Conservation (phyloP, 2,113 vertebrate species). For the Sapajus apella region DNA sequence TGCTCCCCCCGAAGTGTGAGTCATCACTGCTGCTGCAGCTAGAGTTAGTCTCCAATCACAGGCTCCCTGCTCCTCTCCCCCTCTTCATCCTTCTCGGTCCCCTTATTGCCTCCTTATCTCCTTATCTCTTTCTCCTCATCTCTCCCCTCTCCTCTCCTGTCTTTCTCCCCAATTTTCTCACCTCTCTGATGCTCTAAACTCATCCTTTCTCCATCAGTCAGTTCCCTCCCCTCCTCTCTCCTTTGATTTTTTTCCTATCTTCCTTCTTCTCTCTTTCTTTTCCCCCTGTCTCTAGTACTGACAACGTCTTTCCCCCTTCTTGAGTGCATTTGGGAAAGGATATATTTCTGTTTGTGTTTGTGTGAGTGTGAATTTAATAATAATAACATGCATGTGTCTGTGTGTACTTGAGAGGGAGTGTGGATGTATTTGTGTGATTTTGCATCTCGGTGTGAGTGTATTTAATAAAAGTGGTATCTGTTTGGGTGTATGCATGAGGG, state of each 20-base stretch:
- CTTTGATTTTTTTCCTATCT: not conserved
- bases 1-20: conserved; percentile 83
- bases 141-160: not conserved
- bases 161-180: not conserved
- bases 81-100: conserved; percentile 55
- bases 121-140: not conserved
- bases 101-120: conserved; percentile 68
- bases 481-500: not conserved
- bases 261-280: not conserved
- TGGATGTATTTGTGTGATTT: not conserved
- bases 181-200: not conserved
- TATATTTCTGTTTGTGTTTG: not conserved
- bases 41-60: conserved; percentile 88
- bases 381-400: not conserved
- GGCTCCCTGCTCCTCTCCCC: conserved; percentile 69
- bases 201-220: not conserved
- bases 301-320: not conserved
- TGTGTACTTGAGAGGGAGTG: conserved; percentile 42
- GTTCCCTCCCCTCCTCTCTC: not conserved
- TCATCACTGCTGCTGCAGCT: conserved; percentile 85
- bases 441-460: not conserved
- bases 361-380: conserved; percentile 20
- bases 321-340: not conserved
- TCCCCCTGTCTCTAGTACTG: not conserved
- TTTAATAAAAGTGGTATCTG: not conserved